phyloP scores from a whole-genome alignment of 2,888 invertebrate species.

The Tiphia femorata region DNA sequence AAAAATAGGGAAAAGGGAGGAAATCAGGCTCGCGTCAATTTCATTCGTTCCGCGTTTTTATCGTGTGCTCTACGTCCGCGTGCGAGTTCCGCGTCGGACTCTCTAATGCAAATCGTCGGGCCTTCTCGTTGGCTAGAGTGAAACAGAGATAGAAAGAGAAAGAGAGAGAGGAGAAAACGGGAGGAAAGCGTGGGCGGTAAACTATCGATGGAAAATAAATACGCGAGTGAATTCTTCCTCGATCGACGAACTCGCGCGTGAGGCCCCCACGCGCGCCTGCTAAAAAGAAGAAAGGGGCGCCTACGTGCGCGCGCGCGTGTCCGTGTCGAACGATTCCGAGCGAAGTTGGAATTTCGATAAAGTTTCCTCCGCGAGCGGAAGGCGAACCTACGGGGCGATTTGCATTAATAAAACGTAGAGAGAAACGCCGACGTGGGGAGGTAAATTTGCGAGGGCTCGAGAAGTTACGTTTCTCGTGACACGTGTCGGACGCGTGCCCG shows the following conservation, averaged over 20 bases:
- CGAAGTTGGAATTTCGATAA: neutral
- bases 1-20: neutral
- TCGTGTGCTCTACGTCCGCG: neutral
- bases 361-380: too few relatives aligned
- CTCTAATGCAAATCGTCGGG: neutral
- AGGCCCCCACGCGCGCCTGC: too few relatives aligned
- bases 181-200: constrained; percentile 28
- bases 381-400: too few relatives aligned
- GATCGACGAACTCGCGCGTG: constrained; percentile 36
- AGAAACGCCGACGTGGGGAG: too few relatives aligned
- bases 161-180: neutral
- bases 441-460: too few relatives aligned
- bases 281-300: neutral
- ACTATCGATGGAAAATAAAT: constrained; percentile 45
- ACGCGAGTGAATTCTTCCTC: constrained; percentile 36
- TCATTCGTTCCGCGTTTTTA: constrained; percentile 29
- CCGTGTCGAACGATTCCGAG: neutral
- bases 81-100: neutral
- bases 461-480: too few relatives aligned
- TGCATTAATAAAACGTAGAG: too few relatives aligned
- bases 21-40: constrained; percentile 31
- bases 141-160: constrained; percentile 9
- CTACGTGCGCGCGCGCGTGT: neutral
- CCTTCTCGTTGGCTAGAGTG: neutral
- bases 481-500: too few relatives aligned